phyloP scores from a whole-genome alignment of 1,140 invertebrate species.

The Cepaea nemoralis region DNA sequence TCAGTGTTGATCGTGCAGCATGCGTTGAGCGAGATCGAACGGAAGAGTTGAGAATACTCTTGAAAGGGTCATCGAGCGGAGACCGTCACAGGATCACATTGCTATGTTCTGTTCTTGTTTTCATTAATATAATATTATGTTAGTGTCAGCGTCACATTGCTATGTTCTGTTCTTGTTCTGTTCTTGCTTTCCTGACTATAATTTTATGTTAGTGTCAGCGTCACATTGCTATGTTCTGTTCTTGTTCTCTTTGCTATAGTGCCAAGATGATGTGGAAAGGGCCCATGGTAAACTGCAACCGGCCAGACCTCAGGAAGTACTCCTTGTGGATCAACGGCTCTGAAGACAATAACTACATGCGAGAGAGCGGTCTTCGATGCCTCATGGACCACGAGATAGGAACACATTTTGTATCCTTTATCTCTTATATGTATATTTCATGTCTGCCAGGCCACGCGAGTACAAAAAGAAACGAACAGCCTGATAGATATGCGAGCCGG shows the following conservation, averaged over 20 bases:
- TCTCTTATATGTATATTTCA: background rate
- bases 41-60: too few relatives aligned
- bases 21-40: too few relatives aligned
- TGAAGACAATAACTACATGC: constrained; percentile 64
- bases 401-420: constrained; percentile 72
- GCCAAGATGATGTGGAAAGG: constrained; percentile 69
- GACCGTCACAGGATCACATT: too few relatives aligned
- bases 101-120: too few relatives aligned
- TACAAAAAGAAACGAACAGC: too few relatives aligned
- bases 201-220: background rate
- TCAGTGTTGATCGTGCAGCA: too few relatives aligned
- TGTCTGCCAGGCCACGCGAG: too few relatives aligned
- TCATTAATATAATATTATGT: background rate
- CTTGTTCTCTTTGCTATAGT: constrained; percentile 51
- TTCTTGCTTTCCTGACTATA: background rate
- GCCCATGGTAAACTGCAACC: constrained; percentile 60
- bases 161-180: too few relatives aligned
- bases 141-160: too few relatives aligned
- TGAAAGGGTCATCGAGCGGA: too few relatives aligned
- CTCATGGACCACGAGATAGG: constrained; percentile 71
- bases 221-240: too few relatives aligned
- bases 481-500: too few relatives aligned
- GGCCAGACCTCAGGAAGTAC: constrained; percentile 65
- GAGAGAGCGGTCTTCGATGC: constrained; percentile 66
- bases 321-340: constrained; percentile 68